A percentile compares a stretch with the other conserved stretches of the same genome.
phyloP scores from a whole-genome alignment of 2,113 vertebrate species.

The Eurypyga helias region DNA sequence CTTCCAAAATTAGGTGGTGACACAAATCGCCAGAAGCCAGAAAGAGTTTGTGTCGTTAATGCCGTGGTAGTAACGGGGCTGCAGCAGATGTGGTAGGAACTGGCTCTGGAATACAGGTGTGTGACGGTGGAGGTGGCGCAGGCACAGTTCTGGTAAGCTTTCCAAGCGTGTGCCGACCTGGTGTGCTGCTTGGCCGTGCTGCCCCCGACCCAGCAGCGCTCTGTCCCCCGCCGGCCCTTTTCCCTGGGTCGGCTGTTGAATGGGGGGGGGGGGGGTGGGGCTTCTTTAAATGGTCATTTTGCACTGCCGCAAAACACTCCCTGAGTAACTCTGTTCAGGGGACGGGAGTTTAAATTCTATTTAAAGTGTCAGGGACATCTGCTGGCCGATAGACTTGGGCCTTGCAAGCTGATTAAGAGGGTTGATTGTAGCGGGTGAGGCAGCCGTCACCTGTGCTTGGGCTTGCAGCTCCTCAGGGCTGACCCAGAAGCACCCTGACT shows the following conservation, averaged over 20 bases:
- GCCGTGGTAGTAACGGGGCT: neutral
- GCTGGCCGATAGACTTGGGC: neutral
- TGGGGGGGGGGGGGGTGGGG: no score
- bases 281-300: neutral
- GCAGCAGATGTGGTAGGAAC: neutral
- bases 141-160: neutral
- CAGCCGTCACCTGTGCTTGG: neutral
- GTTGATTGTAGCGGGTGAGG: neutral
- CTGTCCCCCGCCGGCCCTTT: neutral
- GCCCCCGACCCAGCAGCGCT: neutral
- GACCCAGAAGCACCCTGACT: neutral
- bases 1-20: slow-evolving; percentile 39
- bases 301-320: neutral
- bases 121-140: neutral
- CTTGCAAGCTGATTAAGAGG: neutral
- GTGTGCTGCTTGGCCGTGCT: neutral
- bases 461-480: neutral
- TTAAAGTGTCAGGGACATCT: neutral
- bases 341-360: neutral
- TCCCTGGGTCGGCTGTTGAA: neutral
- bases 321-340: neutral
- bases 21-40: neutral
- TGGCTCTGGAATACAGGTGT: neutral
- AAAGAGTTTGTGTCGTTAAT: neutral
- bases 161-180: neutral